phyloP scores from a whole-genome alignment of 1,140 invertebrate species.

The Apis mellifera region DNA sequence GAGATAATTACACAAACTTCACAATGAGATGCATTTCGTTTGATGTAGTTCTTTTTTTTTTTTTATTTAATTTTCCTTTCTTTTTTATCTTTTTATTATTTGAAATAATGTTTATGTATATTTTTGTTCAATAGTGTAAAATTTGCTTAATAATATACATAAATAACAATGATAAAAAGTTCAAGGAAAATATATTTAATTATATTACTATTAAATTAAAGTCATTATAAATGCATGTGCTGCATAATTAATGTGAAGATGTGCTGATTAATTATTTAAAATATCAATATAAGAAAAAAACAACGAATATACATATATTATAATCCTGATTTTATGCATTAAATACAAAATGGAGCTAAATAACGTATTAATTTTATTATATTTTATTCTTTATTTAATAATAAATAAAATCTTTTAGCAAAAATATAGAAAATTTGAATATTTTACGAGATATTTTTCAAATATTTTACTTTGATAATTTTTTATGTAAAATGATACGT shows the following conservation, averaged over 20 bases:
- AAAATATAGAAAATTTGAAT: too few species aligned
- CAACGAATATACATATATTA: too few species aligned
- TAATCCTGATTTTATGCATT: too few species aligned
- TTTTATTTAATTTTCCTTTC: not conserved
- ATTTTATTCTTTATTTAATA: too few species aligned
- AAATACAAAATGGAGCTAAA: too few species aligned
- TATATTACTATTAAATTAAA: not conserved
- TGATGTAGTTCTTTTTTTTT: not conserved
- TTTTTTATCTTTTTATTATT: not conserved
- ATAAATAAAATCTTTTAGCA: too few species aligned
- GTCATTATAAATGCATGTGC: not conserved
- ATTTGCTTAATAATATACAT: too few species aligned
- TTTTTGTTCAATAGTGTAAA: not conserved
- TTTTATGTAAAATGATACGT: too few species aligned
- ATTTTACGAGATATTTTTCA: too few species aligned
- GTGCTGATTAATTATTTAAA: not conserved
- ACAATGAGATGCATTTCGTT: not conserved
- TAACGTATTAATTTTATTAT: too few species aligned
- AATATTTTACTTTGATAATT: too few species aligned
- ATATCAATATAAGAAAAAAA: too few species aligned
- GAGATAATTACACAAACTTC: conserved; percentile 29
- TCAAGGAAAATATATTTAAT: not conserved
- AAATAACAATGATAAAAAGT: not conserved
- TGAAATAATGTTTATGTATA: not conserved
- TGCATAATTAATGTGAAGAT: not conserved